Evolutionary conservation across 2,888 invertebrate species (phyloP).

Genomic region (Pristionchus fissidentatus): DNA sequence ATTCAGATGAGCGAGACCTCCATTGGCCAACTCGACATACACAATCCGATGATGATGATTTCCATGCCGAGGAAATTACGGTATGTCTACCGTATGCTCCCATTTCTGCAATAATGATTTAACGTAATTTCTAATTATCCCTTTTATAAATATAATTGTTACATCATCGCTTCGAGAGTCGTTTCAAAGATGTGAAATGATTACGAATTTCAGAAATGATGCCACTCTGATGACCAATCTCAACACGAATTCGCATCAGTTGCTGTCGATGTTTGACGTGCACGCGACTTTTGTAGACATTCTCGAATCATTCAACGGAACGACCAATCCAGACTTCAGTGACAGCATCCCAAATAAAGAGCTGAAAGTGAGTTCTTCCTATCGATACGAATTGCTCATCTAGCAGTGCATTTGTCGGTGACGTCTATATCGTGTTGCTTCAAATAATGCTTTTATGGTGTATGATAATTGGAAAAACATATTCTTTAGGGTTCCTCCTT

Average conservation of each 20-base stretch:
- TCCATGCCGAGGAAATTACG: constrained; percentile 9
- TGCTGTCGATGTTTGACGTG: constrained; percentile 28
- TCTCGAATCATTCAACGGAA: neutral
- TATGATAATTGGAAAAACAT: too few species aligned
- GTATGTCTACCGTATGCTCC: too few species aligned
- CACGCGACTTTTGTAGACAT: constrained; percentile 46
- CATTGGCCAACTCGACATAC: neutral
- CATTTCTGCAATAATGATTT: neutral
- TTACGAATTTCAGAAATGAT: constrained; percentile 13
- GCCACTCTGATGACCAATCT: neutral
- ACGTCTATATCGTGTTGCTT: neutral
- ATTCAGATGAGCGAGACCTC: neutral
- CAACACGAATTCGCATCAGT: neutral
- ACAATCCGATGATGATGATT: constrained; percentile 35
- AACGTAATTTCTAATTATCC: too few species aligned
- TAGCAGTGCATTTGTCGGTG: too few species aligned
- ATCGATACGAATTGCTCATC: too few species aligned
- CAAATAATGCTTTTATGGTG: neutral
- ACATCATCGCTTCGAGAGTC: neutral
- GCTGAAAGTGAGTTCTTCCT: neutral
- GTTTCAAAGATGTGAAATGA: neutral
- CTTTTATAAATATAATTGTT: neutral
- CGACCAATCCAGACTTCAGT: neutral
- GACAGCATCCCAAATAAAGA: neutral
- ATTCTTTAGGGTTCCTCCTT: constrained; percentile 27